phyloP scores from a whole-genome alignment of 2,113 vertebrate species.

The Reinhardtius hippoglossoides region DNA sequence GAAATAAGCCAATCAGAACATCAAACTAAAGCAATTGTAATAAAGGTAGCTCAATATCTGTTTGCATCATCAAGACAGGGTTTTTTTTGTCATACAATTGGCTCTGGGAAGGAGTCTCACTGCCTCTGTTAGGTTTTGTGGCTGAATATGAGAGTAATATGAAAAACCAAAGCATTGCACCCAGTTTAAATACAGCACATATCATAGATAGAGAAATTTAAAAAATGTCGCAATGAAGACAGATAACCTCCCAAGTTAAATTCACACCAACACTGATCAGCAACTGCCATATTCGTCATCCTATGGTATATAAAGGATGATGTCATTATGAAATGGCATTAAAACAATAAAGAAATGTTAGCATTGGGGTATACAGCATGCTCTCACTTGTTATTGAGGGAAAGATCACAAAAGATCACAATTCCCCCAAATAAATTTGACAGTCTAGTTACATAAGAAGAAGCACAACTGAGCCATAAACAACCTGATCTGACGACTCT shows the following conservation, averaged over 20 bases:
- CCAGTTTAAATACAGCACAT: neutral
- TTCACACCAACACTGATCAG: too few relatives aligned
- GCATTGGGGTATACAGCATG: neutral
- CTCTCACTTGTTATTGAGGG: neutral
- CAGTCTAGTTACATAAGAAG: neutral
- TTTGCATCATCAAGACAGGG: neutral
- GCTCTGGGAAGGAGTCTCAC: neutral
- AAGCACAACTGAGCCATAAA: neutral
- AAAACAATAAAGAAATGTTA: neutral
- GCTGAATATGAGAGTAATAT: neutral
- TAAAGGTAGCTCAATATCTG: neutral
- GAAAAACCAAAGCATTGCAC: neutral
- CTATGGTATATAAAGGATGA: neutral
- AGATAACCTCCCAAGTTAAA: too few relatives aligned
- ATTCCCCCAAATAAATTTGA: neutral
- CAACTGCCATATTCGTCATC: too few relatives aligned
- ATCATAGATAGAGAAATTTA: neutral
- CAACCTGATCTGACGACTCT: neutral
- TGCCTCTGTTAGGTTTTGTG: neutral
- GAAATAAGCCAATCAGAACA: too few relatives aligned
- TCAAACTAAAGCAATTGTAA: neutral
- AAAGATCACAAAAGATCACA: neutral
- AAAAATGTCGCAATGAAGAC: too few relatives aligned
- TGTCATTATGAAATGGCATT: neutral
- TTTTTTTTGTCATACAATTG: neutral